A percentile compares a stretch with the other conserved stretches of the same genome.
Conservation (phyloP, 2,797 vertebrate species). For the Paedocypris micromegethes region DNA sequence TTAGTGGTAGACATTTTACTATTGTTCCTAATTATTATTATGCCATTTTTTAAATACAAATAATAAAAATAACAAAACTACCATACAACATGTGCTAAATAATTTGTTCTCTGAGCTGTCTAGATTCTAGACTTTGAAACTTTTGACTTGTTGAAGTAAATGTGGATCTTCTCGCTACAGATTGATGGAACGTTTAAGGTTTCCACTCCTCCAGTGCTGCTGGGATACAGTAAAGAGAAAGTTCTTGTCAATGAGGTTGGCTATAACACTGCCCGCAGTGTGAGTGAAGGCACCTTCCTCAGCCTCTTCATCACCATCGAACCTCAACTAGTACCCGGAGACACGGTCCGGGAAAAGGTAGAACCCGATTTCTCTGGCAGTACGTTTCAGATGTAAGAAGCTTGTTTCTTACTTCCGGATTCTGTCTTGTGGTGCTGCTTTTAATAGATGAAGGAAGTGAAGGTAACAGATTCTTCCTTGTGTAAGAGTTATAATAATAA, state of each 20-base stretch:
- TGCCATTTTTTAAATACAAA: too few species aligned
- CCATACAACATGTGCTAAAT: neutral
- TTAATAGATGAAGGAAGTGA: slow-evolving; percentile 76
- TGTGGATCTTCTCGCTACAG: slow-evolving; percentile 55
- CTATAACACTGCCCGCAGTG: slow-evolving; percentile 70
- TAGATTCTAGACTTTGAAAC: neutral
- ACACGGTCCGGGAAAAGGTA: slow-evolving; percentile 87
- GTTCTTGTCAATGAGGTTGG: slow-evolving; percentile 64
- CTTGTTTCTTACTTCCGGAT: neutral
- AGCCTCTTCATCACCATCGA: slow-evolving; percentile 91
- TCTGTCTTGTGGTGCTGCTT: slow-evolving; percentile 50
- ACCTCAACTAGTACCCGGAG: slow-evolving; percentile 89
- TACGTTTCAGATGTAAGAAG: neutral
- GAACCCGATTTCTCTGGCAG: slow-evolving; percentile 5
- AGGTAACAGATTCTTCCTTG: slow-evolving; percentile 57
- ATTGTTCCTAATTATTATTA: too few species aligned
- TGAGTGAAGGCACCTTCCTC: slow-evolving; percentile 83
- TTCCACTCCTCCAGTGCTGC: slow-evolving; percentile 82
- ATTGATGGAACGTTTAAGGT: slow-evolving; percentile 95
- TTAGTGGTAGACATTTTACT: too few species aligned
- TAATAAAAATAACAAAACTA: too few species aligned
- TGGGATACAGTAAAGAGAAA: slow-evolving; percentile 91
- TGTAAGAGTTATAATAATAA: too few species aligned
- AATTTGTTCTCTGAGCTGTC: neutral
- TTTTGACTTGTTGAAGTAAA: neutral